A percentile compares a stretch with the other conserved stretches of the same genome.
Conservation (phyloP, 2,113 vertebrate species). For the Haliaeetus leucogaster region DNA sequence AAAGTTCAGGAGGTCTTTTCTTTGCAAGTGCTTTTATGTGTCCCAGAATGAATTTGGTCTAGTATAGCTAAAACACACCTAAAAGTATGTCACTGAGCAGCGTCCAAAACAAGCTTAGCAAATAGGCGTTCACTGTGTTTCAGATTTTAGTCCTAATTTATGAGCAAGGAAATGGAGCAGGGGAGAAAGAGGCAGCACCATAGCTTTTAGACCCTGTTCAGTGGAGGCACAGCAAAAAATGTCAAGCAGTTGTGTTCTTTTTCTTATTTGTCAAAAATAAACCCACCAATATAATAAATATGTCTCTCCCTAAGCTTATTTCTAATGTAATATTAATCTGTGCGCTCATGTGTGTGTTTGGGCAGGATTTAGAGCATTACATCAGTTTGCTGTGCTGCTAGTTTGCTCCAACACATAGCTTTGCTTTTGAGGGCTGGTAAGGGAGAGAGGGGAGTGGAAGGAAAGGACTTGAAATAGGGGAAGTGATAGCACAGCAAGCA, state of each 20-base stretch:
- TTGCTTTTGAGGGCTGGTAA: not conserved
- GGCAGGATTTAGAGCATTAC: conserved; percentile 43
- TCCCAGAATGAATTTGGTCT: not conserved
- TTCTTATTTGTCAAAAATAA: not conserved
- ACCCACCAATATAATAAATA: not conserved
- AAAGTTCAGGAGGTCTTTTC: conserved; percentile 25
- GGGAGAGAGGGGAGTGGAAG: not conserved
- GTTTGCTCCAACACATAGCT: not conserved
- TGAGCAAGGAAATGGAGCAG: not conserved
- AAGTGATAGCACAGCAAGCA: not conserved
- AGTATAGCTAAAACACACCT: not conserved
- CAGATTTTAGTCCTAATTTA: not conserved
- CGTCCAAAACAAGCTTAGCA: not conserved
- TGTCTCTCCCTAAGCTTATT: not conserved
- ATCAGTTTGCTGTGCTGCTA: not conserved
- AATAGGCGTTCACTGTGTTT: not conserved
- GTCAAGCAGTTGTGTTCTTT: not conserved
- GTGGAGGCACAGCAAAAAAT: not conserved
- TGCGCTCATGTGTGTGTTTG: not conserved
- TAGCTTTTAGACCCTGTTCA: not conserved
- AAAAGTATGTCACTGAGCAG: not conserved
- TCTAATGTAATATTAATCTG: conserved; percentile 27
- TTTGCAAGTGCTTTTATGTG: not conserved
- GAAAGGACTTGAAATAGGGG: not conserved
- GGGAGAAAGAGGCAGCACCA: not conserved